A percentile compares a stretch with the other conserved stretches of the same genome.
Evolutionary conservation across 2,797 vertebrate genomes (phyloP).

Genomic region (Hydrolagus colliei): DNA sequence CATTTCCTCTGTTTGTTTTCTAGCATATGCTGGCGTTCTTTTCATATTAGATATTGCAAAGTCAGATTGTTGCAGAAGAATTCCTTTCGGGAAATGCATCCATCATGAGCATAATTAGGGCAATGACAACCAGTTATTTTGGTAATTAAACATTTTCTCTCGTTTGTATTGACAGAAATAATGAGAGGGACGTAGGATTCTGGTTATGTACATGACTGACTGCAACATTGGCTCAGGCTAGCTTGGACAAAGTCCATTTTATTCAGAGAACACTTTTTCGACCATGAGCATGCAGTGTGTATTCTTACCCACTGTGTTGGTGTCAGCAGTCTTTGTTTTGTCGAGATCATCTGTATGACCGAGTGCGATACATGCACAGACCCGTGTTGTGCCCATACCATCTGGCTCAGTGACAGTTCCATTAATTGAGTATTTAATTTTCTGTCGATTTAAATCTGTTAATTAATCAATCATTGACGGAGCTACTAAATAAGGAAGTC

Average conservation of each 20-base stretch:
- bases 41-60: not conserved
- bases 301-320: not conserved
- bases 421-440: too few relatives aligned
- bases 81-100: not conserved
- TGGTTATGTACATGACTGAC: too few relatives aligned
- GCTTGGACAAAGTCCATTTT: not conserved
- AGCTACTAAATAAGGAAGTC: too few relatives aligned
- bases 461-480: too few relatives aligned
- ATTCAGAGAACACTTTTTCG: not conserved
- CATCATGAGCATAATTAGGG: not conserved
- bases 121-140: not conserved
- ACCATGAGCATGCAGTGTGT: not conserved
- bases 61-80: slow-evolving; percentile 2
- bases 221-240: too few relatives aligned
- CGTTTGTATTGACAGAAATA: not conserved
- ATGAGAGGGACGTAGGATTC: too few relatives aligned
- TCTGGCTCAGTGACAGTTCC: too few relatives aligned
- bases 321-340: not conserved
- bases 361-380: too few relatives aligned
- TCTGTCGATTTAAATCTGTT: too few relatives aligned
- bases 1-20: not conserved
- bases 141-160: not conserved
- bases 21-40: not conserved
- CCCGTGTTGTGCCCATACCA: too few relatives aligned
- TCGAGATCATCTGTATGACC: too few relatives aligned